Percentiles rank a stretch among this genome's conserved stretches.
Conservation (phyloP, 2,113 vertebrate species). For the Oncorhynchus tshawytscha region DNA sequence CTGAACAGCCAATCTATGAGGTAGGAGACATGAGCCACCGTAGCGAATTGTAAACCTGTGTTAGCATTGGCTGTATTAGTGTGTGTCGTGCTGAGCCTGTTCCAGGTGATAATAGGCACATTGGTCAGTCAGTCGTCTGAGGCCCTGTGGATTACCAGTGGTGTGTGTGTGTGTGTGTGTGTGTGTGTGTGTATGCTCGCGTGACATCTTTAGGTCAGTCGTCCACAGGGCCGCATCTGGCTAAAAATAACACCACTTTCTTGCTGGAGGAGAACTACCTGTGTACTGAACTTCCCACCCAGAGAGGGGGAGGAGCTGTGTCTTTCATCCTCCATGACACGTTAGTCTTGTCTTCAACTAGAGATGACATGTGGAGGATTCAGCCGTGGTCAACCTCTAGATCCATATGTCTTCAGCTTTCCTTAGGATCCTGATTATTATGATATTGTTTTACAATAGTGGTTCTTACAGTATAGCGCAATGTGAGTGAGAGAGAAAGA, state of each 20-base stretch:
- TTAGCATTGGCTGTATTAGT: background rate
- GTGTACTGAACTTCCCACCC: background rate
- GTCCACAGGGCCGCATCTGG: background rate
- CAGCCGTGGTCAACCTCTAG: background rate
- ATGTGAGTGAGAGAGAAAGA: background rate
- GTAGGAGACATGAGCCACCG: background rate
- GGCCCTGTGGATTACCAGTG: background rate
- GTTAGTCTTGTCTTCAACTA: background rate
- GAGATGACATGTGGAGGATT: background rate
- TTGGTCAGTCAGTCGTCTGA: background rate
- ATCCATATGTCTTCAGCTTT: background rate
- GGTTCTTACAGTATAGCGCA: too few species aligned
- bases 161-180: background rate
- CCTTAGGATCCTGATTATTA: background rate
- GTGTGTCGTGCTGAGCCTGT: background rate
- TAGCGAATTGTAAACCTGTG: background rate
- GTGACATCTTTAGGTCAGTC: background rate
- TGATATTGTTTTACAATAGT: background rate
- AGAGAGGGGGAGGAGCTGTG: background rate
- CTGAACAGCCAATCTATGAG: slow-evolving; percentile 3
- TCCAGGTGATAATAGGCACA: slow-evolving; percentile 1
- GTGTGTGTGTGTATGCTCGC: background rate
- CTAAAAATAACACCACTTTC: background rate
- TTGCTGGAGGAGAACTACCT: background rate
- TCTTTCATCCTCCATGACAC: background rate